These are phyloP conservation scores for Sylvicola fuscatus DNA, from an alignment of 2,888 invertebrate species.

Conservation along the genomic window DNA sequence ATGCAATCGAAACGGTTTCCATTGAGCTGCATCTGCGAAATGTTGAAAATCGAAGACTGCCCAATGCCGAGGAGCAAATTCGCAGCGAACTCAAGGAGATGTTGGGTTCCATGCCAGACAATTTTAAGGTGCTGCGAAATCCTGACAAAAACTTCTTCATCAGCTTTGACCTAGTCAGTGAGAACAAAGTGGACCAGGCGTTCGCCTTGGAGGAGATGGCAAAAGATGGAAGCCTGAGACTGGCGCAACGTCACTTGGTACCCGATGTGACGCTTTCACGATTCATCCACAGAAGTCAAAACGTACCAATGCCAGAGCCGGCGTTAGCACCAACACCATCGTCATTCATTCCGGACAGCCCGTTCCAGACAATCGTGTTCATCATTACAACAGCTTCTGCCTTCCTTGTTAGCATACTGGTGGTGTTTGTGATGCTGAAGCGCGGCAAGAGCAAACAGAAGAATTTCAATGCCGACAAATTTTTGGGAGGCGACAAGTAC, in stretches of 20 bases:
- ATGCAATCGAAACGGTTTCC: conserved; percentile 53
- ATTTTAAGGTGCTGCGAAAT: conserved; percentile 31
- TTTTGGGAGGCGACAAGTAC: conserved; percentile 14
- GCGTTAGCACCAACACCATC: conserved; percentile 13
- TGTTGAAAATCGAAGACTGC: conserved; percentile 27
- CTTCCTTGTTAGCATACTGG: conserved; percentile 55
- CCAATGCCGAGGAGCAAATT: conserved; percentile 26
- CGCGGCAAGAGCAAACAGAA: conserved; percentile 28
- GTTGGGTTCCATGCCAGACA: conserved; percentile 27
- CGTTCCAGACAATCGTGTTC: conserved; percentile 54
- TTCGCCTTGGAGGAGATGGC: conserved; percentile 63
- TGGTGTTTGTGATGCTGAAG: conserved; percentile 54
- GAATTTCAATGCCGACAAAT: conserved; percentile 8
- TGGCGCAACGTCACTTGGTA: conserved; percentile 22
- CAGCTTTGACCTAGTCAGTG: conserved; percentile 45
- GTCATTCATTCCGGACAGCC: conserved; percentile 21
- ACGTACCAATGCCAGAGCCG: conserved; percentile 8
- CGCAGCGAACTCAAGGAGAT: conserved; percentile 20
- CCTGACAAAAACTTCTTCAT: conserved; percentile 28
- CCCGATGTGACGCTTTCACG: conserved; percentile 43
- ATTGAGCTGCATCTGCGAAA: conserved; percentile 53
- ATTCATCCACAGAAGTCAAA: conserved; percentile 30
- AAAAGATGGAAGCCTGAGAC: conserved; percentile 18
- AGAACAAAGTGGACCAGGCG: conserved; percentile 55
- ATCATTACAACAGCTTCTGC: conserved; percentile 60